A percentile compares a stretch with the other conserved stretches of the same genome.
These are phyloP conservation scores for Pentalonia nigronervosa DNA, from an alignment of 1,140 invertebrate genomes.

Conservation along the genomic window DNA sequence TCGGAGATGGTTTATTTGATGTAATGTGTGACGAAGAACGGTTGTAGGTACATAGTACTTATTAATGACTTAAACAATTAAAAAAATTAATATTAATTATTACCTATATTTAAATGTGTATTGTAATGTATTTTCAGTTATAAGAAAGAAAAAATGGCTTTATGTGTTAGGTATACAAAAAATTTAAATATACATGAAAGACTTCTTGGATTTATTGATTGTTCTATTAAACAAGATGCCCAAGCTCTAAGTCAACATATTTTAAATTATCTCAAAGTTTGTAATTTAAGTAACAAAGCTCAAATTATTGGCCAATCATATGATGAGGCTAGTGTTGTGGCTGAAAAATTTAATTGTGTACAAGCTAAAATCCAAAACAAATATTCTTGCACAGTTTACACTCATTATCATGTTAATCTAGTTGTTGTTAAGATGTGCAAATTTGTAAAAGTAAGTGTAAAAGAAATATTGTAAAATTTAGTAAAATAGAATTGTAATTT, in stretches of 20 bases:
- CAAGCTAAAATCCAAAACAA: constrained; percentile 33
- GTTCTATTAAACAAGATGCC: constrained; percentile 9
- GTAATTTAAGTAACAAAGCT: constrained; percentile 10
- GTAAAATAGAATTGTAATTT: too few relatives aligned
- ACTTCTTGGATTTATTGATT: constrained; percentile 34
- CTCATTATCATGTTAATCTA: constrained; percentile 10
- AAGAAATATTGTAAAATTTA: too few relatives aligned
- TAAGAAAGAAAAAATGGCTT: constrained; percentile 29
- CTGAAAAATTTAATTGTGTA: not conserved
- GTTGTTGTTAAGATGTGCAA: constrained; percentile 28
- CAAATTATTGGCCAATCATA: constrained; percentile 49
- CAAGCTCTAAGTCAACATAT: constrained; percentile 28
- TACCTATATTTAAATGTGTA: too few relatives aligned
- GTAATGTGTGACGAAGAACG: not conserved
- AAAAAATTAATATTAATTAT: not conserved
- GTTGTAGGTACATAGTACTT: not conserved
- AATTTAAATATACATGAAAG: constrained; percentile 9
- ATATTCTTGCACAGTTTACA: constrained; percentile 7
- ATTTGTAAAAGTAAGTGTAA: constrained; percentile 16
- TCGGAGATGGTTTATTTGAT: not conserved
- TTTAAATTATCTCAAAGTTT: constrained; percentile 1
- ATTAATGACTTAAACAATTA: not conserved
- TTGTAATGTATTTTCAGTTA: constrained; percentile 12
- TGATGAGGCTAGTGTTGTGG: not conserved
- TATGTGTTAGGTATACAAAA: constrained; percentile 37